Percentiles rank a stretch among this genome's conserved stretches.
These are phyloP conservation scores for Progne subis DNA, from an alignment of 2,113 vertebrate genomes.

Conservation along the genomic window DNA sequence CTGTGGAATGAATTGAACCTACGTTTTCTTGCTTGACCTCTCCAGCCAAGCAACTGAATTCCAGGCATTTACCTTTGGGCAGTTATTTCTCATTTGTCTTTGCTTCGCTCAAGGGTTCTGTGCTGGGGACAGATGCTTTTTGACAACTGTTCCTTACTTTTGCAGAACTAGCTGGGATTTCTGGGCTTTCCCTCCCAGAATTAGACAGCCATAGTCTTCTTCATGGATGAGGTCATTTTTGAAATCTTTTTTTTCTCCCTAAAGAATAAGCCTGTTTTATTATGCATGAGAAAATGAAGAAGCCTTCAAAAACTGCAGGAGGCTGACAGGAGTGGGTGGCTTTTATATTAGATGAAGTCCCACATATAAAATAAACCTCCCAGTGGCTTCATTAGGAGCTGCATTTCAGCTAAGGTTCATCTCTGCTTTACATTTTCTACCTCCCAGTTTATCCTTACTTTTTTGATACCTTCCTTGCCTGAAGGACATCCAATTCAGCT, in stretches of 20 bases:
- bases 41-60: not conserved
- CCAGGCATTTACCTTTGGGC: not conserved
- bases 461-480: not conserved
- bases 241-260: not conserved
- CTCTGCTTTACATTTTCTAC: not conserved
- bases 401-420: not conserved
- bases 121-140: not conserved
- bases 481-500: not conserved
- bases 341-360: not conserved
- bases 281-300: slow-evolving; percentile 1
- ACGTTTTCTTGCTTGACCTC: not conserved
- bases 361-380: not conserved
- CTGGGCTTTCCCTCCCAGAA: not conserved
- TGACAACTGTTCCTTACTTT: not conserved
- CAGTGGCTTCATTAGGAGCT: not conserved
- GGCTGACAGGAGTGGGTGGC: not conserved
- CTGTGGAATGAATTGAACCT: not conserved
- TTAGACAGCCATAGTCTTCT: not conserved
- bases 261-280: not conserved
- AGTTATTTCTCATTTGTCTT: not conserved
- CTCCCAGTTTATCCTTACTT: not conserved
- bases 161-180: not conserved
- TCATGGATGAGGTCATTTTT: not conserved
- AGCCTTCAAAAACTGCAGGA: slow-evolving; percentile 13
- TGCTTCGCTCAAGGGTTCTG: not conserved